Percentiles rank a stretch among this genome's conserved stretches.
These are phyloP conservation scores for Megastigmus dorsalis DNA, from an alignment of 2,888 invertebrate genomes.

Conservation along the genomic window DNA sequence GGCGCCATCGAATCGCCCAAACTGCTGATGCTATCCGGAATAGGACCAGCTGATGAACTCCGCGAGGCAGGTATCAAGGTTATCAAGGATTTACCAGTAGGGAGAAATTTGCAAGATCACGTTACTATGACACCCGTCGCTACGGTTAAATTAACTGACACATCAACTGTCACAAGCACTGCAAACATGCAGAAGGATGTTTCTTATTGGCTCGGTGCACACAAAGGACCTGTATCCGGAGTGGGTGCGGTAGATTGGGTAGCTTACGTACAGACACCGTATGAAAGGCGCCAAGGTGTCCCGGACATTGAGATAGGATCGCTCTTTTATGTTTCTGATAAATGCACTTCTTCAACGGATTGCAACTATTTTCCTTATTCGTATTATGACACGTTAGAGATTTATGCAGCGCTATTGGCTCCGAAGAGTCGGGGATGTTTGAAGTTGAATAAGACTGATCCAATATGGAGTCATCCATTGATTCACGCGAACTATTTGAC, in stretches of 20 bases:
- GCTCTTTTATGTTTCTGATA: constrained; percentile 76
- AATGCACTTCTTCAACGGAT: constrained; percentile 76
- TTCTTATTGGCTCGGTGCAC: constrained; percentile 75
- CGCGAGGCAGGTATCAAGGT: constrained; percentile 68
- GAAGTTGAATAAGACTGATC: constrained; percentile 81
- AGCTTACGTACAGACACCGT: constrained; percentile 79
- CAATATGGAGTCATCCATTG: constrained; percentile 81
- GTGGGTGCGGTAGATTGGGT: constrained; percentile 76
- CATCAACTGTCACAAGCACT: constrained; percentile 63
- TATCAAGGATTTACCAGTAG: constrained; percentile 73
- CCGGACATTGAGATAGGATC: constrained; percentile 81
- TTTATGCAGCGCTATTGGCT: constrained; percentile 79
- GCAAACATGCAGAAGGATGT: constrained; percentile 65
- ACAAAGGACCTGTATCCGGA: constrained; percentile 74
- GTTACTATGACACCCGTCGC: constrained; percentile 61
- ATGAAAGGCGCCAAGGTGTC: constrained; percentile 72
- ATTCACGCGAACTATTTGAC: constrained; percentile 83
- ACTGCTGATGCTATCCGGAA: constrained; percentile 76
- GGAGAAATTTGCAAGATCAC: constrained; percentile 76
- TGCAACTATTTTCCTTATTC: constrained; percentile 77
- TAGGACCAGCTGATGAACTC: constrained; percentile 66
- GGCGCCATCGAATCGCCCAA: constrained; percentile 75
- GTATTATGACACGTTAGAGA: constrained; percentile 79
- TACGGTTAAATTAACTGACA: constrained; percentile 63
- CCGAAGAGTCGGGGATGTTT: constrained; percentile 81